Evolutionary conservation across 2,888 invertebrate species (phyloP), one percentile per base, ranked within the genome.

Genomic region (Tenthredo distinguenda): DNA sequence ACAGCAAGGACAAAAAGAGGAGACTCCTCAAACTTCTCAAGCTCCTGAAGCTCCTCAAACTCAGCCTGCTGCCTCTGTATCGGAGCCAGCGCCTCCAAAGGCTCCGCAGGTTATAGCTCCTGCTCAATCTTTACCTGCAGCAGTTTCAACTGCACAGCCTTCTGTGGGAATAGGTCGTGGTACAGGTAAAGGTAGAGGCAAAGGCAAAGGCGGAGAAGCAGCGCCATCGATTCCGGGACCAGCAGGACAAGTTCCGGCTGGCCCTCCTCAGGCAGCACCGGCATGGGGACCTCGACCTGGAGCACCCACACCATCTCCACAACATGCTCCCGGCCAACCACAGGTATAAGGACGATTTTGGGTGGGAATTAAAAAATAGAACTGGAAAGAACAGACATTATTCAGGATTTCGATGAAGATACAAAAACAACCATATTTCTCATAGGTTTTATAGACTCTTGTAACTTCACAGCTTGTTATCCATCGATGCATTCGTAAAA

Each of bases 31-130:
- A 58, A 34, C 83, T 7, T 1, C 72, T 31, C 71, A 9, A 34
- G 55, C 77, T 55, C 15, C 76, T 26, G 43, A 34, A 26, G n/a
- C 82, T 43, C 37, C 82, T 43, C 26, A 65, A 43, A 7, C 62
- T 0, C 83, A 83, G 34, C 83, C 83, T 4, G 47, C 47, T 7
- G 31, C 83, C 34, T 31, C 83, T 47, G 31, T 50, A 47, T 83
- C 50, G 21, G 9, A 26, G 15, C 71, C 68, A 31, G 18, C 50
- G 2, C 47, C 68, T 65, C 83, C 43, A n/a, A 26, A 31, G 21
- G 40, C 65, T 15, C 55, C 83, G 2, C 65, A 31, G n/a, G 34
- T 15, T 18, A 15, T 15, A 10, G 68, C 83, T n/a, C 83, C 83
- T 21, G 21, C 40, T 37, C 81, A 21, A 58, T 37, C 62, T 81